phyloP scores from a whole-genome alignment of 2,113 vertebrate species.

The Phylloscopus whistleri region DNA sequence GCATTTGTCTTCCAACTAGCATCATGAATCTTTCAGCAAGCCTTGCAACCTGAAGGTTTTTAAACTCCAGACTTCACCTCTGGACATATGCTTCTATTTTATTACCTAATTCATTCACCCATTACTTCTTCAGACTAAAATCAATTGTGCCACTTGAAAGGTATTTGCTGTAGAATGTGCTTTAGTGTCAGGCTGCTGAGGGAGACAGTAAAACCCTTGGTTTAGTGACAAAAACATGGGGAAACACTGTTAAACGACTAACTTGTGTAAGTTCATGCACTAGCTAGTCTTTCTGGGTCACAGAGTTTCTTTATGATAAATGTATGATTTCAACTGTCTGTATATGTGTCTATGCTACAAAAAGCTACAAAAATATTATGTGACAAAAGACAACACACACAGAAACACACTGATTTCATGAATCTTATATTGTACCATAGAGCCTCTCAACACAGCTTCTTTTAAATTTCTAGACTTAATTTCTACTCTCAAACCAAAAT shows the following conservation, averaged over 20 bases:
- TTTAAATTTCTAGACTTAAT: background rate
- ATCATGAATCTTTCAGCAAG: background rate
- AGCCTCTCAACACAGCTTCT: background rate
- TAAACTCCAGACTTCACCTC: background rate
- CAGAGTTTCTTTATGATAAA: background rate
- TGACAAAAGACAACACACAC: background rate
- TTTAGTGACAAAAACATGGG: background rate
- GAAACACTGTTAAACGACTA: background rate
- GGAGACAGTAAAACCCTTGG: background rate
- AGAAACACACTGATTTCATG: background rate
- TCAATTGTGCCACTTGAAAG: background rate
- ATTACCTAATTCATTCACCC: background rate
- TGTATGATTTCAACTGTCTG: background rate
- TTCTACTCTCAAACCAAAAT: background rate
- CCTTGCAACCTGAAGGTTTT: background rate
- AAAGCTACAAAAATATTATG: background rate
- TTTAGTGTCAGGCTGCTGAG: background rate
- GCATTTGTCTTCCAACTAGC: background rate
- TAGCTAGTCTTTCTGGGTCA: background rate
- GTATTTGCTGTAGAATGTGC: background rate
- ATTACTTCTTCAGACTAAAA: background rate
- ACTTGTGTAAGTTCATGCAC: background rate
- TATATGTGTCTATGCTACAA: background rate
- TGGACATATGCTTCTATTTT: background rate
- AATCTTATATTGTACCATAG: rapidly evolving